These are phyloP conservation scores for Ivindomyrus marchei DNA, from an alignment of 2,113 vertebrate genomes.

Conservation along the genomic window DNA sequence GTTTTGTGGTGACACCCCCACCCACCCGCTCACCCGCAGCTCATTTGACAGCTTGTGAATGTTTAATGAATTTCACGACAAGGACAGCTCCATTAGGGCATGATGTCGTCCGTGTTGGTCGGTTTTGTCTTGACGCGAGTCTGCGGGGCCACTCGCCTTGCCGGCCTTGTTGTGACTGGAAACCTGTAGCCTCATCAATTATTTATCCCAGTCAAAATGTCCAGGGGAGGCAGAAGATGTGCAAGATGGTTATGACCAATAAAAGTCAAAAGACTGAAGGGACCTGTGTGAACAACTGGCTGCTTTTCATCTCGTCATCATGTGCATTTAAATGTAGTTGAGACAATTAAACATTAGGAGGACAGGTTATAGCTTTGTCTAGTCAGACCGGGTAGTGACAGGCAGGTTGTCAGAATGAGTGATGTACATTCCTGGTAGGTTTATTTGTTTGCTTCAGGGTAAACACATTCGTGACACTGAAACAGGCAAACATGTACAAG, in stretches of 20 bases:
- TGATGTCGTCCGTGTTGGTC: constrained; percentile 28
- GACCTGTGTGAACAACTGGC: not conserved
- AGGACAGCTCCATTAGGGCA: constrained; percentile 25
- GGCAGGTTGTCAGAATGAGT: not conserved
- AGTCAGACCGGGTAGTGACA: not conserved
- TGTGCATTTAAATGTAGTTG: not conserved
- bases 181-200: constrained; percentile 28
- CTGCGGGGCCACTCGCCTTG: constrained; percentile 12
- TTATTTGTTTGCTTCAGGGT: not conserved
- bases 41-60: constrained; percentile 17
- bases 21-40: not conserved
- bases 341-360: not conserved
- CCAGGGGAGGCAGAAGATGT: constrained; percentile 14
- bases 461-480: not conserved
- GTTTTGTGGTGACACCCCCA: not conserved
- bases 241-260: not conserved
- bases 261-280: not conserved
- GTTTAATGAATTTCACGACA: constrained; percentile 26
- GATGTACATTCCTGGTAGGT: not conserved
- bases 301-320: not conserved
- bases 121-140: constrained; percentile 23
- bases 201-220: constrained; percentile 34
- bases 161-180: constrained; percentile 27
- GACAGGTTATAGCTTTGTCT: not conserved
- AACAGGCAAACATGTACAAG: not conserved